Percentiles rank a stretch among this genome's conserved stretches.
Conservation (phyloP, 2,888 invertebrate species). For the Pollenia labialis region DNA sequence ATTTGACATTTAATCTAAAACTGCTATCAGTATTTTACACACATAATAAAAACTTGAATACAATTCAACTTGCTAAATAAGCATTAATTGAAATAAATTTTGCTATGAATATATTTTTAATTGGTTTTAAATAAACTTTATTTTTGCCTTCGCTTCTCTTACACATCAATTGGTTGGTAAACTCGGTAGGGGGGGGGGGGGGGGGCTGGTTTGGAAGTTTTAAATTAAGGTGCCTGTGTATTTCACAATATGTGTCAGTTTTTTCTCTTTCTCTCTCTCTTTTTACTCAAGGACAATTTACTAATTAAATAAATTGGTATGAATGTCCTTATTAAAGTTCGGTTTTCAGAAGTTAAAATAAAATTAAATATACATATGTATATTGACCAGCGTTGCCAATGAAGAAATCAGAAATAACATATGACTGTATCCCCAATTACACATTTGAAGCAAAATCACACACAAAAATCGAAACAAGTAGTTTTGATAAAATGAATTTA, state of each 20-base stretch:
- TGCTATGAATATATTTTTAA: conserved; percentile 45
- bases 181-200: too few species aligned
- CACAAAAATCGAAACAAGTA: too few species aligned
- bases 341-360: not conserved
- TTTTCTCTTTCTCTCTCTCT: not conserved
- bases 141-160: not conserved
- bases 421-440: too few species aligned
- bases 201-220: not conserved
- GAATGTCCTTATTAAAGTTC: not conserved
- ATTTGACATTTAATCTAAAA: conserved; percentile 12
- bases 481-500: too few species aligned
- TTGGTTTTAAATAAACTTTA: conserved; percentile 50
- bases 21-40: not conserved
- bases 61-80: not conserved
- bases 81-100: conserved; percentile 12
- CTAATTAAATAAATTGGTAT: conserved; percentile 42
- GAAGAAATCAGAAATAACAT: too few species aligned
- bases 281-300: conserved; percentile 28
- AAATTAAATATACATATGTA: not conserved
- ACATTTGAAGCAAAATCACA: too few species aligned
- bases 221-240: not conserved
- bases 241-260: conserved; percentile 9
- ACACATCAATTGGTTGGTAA: conserved; percentile 15
- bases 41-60: not conserved
- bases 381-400: too few species aligned